A percentile compares a stretch with the other conserved stretches of the same genome.
These are phyloP conservation scores for Turritopsis dohrnii DNA, from an alignment of 30 jellyfish, hydroid and myxozoan genomes.

Conservation along the genomic window DNA sequence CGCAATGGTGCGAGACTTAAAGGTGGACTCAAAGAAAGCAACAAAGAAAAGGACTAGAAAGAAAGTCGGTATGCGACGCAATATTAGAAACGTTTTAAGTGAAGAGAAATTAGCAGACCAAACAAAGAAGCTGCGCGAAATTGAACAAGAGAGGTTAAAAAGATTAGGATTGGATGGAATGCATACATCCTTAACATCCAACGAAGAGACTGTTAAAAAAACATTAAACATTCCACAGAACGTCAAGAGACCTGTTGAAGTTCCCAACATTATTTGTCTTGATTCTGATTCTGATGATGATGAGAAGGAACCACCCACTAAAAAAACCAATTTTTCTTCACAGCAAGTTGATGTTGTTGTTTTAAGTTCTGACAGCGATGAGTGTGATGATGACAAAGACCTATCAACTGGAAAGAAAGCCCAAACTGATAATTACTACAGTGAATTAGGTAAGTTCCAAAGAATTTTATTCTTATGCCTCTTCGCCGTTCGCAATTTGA, in stretches of 20 bases:
- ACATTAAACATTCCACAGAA: neutral
- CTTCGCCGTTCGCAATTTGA: neutral
- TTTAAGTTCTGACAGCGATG: conserved; percentile 47
- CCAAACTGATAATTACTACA: conserved; percentile 46
- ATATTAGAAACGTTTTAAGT: conserved; percentile 62
- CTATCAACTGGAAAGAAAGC: conserved; percentile 38
- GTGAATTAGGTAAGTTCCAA: conserved; percentile 29
- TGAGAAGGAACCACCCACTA: neutral
- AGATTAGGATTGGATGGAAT: conserved; percentile 37
- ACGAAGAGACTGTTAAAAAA: neutral
- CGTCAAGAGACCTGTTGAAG: neutral
- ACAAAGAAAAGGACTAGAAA: neutral
- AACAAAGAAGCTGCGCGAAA: conserved; percentile 75
- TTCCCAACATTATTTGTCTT: conserved; percentile 19
- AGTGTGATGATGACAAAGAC: conserved; percentile 5
- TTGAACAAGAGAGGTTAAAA: conserved; percentile 63
- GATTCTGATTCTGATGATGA: conserved; percentile 44
- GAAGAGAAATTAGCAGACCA: conserved; percentile 49
- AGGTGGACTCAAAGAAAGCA: neutral
- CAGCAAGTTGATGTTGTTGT: conserved; percentile 12
- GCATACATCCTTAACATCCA: neutral
- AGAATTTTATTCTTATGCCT: neutral
- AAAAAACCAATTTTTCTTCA: conserved; percentile 1
- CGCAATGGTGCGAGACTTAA: neutral
- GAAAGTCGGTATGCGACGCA: conserved; percentile 42